A percentile compares a stretch with the other conserved stretches of the same genome.
phyloP scores from a whole-genome alignment of 2,888 invertebrate species.

The Kryphioiulus occultus region DNA sequence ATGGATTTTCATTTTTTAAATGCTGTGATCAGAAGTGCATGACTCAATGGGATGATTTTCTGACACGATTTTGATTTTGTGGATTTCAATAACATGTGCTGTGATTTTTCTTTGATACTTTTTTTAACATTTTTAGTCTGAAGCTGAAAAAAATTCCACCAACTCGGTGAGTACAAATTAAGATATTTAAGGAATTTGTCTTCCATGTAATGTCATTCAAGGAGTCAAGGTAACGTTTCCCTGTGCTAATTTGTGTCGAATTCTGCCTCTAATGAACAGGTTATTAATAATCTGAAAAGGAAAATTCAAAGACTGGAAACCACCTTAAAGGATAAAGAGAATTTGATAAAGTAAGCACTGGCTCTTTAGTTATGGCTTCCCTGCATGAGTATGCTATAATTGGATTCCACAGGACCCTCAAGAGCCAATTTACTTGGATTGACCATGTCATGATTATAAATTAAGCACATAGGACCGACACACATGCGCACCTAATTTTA shows the following conservation, averaged over 20 bases:
- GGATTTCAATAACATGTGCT: too few species aligned
- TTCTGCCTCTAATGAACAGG: neutral
- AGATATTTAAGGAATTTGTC: too few species aligned
- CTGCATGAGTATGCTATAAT: too few species aligned
- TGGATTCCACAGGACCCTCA: too few species aligned
- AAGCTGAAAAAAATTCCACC: neutral
- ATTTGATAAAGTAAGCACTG: constrained; percentile 44
- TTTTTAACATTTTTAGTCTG: neutral
- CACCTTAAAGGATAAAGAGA: constrained; percentile 46
- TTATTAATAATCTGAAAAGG: constrained; percentile 47
- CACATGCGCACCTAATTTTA: too few species aligned
- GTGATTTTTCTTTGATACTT: neutral
- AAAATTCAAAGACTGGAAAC: constrained; percentile 44
- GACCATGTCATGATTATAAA: too few species aligned
- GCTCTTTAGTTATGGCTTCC: neutral
- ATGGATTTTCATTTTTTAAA: neutral
- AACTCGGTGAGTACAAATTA: neutral
- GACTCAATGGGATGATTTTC: too few species aligned
- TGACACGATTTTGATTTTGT: too few species aligned
- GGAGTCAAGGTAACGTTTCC: neutral
- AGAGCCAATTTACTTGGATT: too few species aligned
- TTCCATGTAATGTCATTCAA: too few species aligned
- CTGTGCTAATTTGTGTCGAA: neutral
- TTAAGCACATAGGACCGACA: too few species aligned
- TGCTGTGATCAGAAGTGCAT: too few species aligned